phyloP scores from a whole-genome alignment of 2,113 vertebrate genomes.

The Lipophrys pholis region DNA sequence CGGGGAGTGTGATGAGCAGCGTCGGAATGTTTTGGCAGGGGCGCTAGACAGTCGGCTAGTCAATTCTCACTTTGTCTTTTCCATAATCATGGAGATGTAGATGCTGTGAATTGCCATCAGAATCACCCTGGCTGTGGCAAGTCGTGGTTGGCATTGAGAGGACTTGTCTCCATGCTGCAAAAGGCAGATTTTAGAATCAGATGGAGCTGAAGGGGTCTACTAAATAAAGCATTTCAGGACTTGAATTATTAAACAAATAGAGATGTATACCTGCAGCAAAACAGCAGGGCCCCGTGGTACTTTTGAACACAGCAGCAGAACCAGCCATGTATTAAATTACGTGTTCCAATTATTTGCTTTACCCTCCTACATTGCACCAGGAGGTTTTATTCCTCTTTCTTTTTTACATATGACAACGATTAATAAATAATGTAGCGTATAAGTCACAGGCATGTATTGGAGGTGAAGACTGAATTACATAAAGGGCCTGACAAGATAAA shows the following conservation, averaged over 20 bases:
- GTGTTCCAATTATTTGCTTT: constrained; percentile 54
- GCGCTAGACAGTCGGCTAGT: constrained; percentile 9
- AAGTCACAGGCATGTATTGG: background rate
- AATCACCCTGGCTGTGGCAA: constrained; percentile 18
- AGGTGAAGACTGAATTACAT: background rate
- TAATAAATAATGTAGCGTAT: constrained; percentile 48
- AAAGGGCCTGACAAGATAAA: background rate
- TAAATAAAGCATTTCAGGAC: constrained; percentile 74
- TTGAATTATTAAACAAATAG: constrained; percentile 80
- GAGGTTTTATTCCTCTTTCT: constrained; percentile 19
- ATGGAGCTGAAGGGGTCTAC: constrained; percentile 55
- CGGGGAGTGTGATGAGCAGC: constrained; percentile 38
- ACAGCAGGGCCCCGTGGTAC: constrained; percentile 46
- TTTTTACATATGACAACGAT: constrained; percentile 17
- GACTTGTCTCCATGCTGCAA: constrained; percentile 43
- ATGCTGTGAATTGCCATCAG: constrained; percentile 27
- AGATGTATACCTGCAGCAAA: constrained; percentile 77
- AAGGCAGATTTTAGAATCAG: constrained; percentile 62
- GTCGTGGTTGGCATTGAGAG: constrained; percentile 47
- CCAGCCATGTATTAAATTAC: constrained; percentile 66
- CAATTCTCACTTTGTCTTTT: constrained; percentile 44
- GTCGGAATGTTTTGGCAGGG: constrained; percentile 35
- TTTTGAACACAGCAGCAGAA: constrained; percentile 56
- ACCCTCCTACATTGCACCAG: constrained; percentile 15
- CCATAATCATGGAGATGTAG: constrained; percentile 44